phyloP scores from a whole-genome alignment of 2,113 vertebrate species.

The Ochotona curzoniae region DNA sequence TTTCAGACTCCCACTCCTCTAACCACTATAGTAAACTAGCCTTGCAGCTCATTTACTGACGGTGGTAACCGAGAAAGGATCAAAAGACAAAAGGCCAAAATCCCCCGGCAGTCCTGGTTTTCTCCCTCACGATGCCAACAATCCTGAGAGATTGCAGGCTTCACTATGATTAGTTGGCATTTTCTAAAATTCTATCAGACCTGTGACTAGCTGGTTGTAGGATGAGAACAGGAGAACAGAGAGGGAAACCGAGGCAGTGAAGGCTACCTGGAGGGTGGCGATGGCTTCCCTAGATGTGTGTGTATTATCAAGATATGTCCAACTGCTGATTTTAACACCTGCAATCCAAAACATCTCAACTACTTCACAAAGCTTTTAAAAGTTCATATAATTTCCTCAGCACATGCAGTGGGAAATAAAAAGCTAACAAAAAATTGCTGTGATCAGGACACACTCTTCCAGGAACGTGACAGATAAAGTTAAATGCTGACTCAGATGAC shows the following conservation, averaged over 20 bases:
- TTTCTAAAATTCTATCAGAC: neutral
- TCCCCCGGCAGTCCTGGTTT: neutral
- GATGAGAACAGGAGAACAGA: neutral
- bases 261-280: neutral
- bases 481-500: conserved; percentile 13
- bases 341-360: neutral
- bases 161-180: neutral
- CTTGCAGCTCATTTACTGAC: neutral
- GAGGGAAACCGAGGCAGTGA: neutral
- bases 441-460: neutral
- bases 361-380: conserved; percentile 24
- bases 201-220: neutral
- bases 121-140: neutral
- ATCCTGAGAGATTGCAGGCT: neutral
- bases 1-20: neutral
- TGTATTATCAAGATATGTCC: neutral
- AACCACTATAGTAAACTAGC: neutral
- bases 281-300: neutral
- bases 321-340: neutral
- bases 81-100: neutral
- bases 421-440: conserved; percentile 11
- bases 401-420: conserved; percentile 25
- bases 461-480: neutral
- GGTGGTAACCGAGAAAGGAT: neutral
- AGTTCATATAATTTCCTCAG: conserved; percentile 13